Conservation (phyloP, 2,797 vertebrate genomes). For the Siniperca undulata region DNA sequence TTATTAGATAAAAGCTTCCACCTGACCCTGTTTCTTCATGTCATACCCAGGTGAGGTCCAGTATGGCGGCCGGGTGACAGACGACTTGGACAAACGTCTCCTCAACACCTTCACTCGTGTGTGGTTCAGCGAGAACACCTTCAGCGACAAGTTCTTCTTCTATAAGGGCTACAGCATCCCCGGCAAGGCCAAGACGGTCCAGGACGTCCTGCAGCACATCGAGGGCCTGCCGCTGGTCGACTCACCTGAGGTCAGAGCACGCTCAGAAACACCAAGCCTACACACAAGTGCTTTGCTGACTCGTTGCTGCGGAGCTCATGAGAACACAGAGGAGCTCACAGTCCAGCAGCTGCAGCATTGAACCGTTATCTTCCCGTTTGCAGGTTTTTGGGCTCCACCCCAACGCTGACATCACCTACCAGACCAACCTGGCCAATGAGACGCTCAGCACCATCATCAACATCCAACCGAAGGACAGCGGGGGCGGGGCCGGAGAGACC, state of each 20-base stretch:
- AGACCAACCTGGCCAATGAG: conserved; percentile 90
- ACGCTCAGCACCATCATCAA: conserved; percentile 87
- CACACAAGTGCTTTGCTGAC: too few species aligned
- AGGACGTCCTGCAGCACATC: conserved; percentile 86
- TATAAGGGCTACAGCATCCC: conserved; percentile 88
- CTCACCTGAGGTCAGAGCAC: conserved; percentile 78
- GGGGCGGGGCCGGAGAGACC: conserved; percentile 84
- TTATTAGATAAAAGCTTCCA: not conserved
- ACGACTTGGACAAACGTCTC: conserved; percentile 88
- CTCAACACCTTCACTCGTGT: conserved; percentile 88
- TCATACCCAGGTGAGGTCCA: conserved; percentile 84
- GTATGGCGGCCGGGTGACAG: conserved; percentile 89
- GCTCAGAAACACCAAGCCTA: not conserved
- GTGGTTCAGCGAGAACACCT: conserved; percentile 90
- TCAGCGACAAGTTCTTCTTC: conserved; percentile 86
- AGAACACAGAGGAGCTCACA: not conserved
- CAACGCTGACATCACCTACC: conserved; percentile 91
- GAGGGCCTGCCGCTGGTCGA: conserved; percentile 86
- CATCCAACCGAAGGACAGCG: conserved; percentile 90
- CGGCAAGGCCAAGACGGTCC: conserved; percentile 76
- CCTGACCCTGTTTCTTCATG: not conserved
- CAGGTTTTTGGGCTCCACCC: conserved; percentile 91
- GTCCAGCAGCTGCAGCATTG: too few species aligned
- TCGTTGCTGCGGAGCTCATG: too few species aligned
- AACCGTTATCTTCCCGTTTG: not conserved